These are phyloP conservation scores for Euzophera pinguis DNA, from an alignment of 2,888 invertebrate genomes.

Conservation along the genomic window DNA sequence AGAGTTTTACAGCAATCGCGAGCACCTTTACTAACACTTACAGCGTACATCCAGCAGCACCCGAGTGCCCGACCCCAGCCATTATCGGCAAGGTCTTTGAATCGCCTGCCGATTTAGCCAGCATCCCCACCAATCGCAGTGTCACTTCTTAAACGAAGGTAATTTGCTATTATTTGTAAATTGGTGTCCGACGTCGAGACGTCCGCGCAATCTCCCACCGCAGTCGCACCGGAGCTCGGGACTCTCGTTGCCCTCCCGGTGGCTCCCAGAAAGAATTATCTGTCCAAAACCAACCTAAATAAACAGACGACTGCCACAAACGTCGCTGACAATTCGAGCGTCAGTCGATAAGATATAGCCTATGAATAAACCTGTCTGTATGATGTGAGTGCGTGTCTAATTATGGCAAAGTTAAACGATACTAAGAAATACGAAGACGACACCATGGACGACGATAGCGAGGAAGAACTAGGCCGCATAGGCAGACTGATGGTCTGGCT, in stretches of 20 bases:
- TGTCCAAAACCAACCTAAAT: constrained; percentile 39
- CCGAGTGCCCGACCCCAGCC: constrained; percentile 46
- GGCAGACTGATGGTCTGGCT: constrained; percentile 68
- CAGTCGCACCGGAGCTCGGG: constrained; percentile 69
- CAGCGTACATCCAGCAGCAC: constrained; percentile 45
- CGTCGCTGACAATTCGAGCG: constrained; percentile 49
- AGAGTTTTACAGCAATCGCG: constrained; percentile 44
- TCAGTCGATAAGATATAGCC: constrained; percentile 73
- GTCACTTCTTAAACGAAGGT: constrained; percentile 79
- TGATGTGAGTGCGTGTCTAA: constrained; percentile 41
- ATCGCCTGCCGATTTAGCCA: constrained; percentile 74
- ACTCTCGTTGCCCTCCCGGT: constrained; percentile 56
- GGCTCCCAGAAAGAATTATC: constrained; percentile 39
- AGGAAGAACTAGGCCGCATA: constrained; percentile 57
- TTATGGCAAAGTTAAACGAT: constrained; percentile 62
- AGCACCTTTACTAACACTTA: constrained; percentile 54
- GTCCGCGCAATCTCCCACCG: constrained; percentile 57
- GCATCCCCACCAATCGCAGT: constrained; percentile 75
- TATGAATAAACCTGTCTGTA: constrained; percentile 45
- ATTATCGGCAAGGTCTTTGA: constrained; percentile 75
- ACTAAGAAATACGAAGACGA: constrained; percentile 71
- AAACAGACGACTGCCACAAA: constrained; percentile 56
- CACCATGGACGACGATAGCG: constrained; percentile 67
- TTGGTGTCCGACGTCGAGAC: constrained; percentile 63
- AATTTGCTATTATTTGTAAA: constrained; percentile 79